Conservation (phyloP, 2,888 invertebrate genomes). For the Ganaspis brasiliensis region DNA sequence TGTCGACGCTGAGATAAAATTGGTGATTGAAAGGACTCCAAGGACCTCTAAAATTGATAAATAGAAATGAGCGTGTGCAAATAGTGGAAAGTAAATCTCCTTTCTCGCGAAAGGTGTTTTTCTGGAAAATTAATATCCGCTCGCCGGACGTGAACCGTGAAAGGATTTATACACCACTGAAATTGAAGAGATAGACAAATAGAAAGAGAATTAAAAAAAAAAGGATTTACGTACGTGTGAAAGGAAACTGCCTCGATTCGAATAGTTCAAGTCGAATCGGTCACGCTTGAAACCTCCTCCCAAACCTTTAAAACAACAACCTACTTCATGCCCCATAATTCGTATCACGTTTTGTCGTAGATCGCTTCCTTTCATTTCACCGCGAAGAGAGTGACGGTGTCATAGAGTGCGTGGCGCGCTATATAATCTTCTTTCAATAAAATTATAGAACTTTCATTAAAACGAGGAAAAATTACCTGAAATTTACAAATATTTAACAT, state of each 20-base stretch:
- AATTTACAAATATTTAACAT: no score
- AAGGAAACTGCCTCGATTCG: conserved; percentile 16
- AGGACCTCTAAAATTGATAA: background rate
- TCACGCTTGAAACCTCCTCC: conserved; percentile 27
- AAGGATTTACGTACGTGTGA: conserved; percentile 24
- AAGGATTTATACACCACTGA: conserved; percentile 21
- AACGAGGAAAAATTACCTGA: no score
- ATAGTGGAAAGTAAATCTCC: conserved; percentile 34
- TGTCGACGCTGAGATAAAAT: no score
- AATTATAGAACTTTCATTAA: no score
- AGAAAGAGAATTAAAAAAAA: conserved; percentile 29
- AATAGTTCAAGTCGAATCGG: conserved; percentile 19
- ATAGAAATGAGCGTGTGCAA: conserved; percentile 7
- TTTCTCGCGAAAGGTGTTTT: conserved; percentile 43
- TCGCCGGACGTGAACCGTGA: conserved; percentile 37
- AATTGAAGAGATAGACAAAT: conserved; percentile 27
- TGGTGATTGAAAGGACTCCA: no score
- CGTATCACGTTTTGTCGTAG: conserved; percentile 23
- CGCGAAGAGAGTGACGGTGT: conserved; percentile 27
- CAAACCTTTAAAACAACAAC: conserved; percentile 8
- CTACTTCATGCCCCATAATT: conserved; percentile 31
- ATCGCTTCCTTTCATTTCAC: background rate
- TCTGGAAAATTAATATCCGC: conserved; percentile 41
- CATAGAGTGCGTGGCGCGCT: background rate
- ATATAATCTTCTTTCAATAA: no score